Conservation (phyloP, 2,888 invertebrate species). For the Noctua comes region DNA sequence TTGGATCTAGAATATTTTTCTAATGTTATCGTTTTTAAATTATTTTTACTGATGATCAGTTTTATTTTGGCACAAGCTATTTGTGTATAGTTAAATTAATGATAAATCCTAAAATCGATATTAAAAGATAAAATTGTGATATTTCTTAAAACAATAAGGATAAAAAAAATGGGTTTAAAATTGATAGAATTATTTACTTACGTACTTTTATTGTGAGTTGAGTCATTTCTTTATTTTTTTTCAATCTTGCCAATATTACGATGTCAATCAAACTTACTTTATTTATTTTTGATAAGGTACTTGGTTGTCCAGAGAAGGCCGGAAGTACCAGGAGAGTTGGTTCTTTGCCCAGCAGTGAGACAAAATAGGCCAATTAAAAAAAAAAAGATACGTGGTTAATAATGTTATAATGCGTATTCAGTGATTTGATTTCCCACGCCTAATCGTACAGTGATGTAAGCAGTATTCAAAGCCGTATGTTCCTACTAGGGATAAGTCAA, state of each 20-base stretch:
- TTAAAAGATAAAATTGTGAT: constrained; percentile 58
- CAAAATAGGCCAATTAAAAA: too few species aligned
- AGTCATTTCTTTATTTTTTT: not conserved
- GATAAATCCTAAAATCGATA: constrained; percentile 15
- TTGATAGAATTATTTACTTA: not conserved
- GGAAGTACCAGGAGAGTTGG: too few species aligned
- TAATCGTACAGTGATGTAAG: not conserved
- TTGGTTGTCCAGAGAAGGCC: too few species aligned
- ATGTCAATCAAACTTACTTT: constrained; percentile 21
- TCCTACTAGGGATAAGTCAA: too few species aligned
- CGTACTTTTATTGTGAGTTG: not conserved
- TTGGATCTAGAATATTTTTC: constrained; percentile 79
- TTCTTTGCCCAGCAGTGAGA: too few species aligned
- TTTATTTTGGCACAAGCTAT: constrained; percentile 42
- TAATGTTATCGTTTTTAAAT: constrained; percentile 71
- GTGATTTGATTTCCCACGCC: not conserved
- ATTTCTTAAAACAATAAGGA: constrained; percentile 34
- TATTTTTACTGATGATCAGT: constrained; percentile 53
- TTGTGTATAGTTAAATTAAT: constrained; percentile 2
- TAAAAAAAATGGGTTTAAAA: constrained; percentile 17
- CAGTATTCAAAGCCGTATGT: not conserved
- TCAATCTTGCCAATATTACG: not conserved
- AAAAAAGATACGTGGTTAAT: too few species aligned
- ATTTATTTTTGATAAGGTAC: too few species aligned
- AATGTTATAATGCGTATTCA: not conserved